Evolutionary conservation across 1,140 invertebrate genomes (phyloP).

Genomic region (Popillia japonica): DNA sequence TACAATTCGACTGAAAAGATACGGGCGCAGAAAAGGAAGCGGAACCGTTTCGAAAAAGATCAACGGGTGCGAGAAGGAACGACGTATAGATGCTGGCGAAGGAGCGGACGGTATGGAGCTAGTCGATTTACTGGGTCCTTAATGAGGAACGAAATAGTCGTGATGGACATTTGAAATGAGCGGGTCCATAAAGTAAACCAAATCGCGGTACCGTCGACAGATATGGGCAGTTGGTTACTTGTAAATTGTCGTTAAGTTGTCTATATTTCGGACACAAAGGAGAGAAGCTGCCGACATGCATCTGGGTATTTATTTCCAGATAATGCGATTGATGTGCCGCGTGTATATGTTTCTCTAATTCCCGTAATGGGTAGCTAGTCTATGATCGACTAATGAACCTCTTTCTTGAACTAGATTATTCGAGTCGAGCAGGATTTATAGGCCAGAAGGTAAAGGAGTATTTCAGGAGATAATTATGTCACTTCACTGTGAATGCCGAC

Average conservation of each 20-base stretch:
- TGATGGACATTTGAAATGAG: slow-evolving; percentile 48
- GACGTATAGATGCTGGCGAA: background rate
- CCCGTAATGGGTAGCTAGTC: background rate
- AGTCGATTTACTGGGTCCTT: slow-evolving; percentile 52
- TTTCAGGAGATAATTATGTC: background rate
- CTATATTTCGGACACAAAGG: slow-evolving; percentile 39
- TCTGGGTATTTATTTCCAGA: slow-evolving; percentile 28
- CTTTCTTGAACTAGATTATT: slow-evolving; percentile 1
- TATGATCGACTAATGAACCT: slow-evolving; percentile 7
- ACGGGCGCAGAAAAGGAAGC: slow-evolving; percentile 45
- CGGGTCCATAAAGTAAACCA: slow-evolving; percentile 43
- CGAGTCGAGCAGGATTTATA: background rate
- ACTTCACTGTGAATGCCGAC: background rate
- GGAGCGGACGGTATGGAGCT: slow-evolving; percentile 20
- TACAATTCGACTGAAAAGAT: slow-evolving; percentile 44
- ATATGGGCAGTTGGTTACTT: slow-evolving; percentile 43
- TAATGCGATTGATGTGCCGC: slow-evolving; percentile 16
- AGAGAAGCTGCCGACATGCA: slow-evolving; percentile 12
- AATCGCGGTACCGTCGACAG: slow-evolving; percentile 41
- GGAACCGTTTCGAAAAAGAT: slow-evolving; percentile 48
- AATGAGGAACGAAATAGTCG: slow-evolving; percentile 54
- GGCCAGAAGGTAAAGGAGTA: background rate
- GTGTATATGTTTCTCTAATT: background rate
- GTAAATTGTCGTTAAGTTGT: slow-evolving; percentile 43
- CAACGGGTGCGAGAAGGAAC: slow-evolving; percentile 47